Conservation (phyloP, 2,113 vertebrate genomes). For the Bos indicus region DNA sequence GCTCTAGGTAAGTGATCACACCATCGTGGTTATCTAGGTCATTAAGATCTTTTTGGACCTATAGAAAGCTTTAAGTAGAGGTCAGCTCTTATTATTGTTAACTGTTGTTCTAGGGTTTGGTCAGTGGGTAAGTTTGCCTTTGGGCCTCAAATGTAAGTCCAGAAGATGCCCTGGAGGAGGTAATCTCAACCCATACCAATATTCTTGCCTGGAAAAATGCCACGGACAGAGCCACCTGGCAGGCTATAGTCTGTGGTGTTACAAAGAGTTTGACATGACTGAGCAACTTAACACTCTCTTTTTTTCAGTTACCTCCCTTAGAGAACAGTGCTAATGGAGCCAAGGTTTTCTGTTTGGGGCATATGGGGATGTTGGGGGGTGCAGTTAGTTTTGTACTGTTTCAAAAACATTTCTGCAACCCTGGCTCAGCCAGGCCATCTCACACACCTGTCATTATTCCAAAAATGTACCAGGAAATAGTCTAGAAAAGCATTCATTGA, state of each 20-base stretch:
- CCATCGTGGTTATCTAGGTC: neutral
- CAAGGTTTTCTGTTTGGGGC: neutral
- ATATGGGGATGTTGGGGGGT: neutral
- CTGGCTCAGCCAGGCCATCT: neutral
- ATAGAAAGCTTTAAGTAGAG: neutral
- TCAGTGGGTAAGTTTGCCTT: neutral
- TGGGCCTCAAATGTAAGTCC: neutral
- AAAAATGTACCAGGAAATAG: neutral
- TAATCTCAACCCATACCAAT: neutral
- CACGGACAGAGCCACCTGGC: accelerated
- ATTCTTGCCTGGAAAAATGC: neutral
- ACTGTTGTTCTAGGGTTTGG: neutral
- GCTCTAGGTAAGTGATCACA: neutral
- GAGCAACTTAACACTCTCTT: neutral
- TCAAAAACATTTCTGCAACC: neutral
- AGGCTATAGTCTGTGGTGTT: neutral
- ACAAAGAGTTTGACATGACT: neutral
- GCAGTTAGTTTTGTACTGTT: neutral
- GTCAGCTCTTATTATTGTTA: neutral
- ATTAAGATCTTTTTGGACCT: neutral
- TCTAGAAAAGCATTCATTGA: neutral
- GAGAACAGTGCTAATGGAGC: neutral
- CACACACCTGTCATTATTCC: neutral
- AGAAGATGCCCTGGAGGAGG: neutral
- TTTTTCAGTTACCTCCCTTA: neutral